Conservation (phyloP, 2,888 invertebrate species). For the Chaitophorus viminalis region DNA sequence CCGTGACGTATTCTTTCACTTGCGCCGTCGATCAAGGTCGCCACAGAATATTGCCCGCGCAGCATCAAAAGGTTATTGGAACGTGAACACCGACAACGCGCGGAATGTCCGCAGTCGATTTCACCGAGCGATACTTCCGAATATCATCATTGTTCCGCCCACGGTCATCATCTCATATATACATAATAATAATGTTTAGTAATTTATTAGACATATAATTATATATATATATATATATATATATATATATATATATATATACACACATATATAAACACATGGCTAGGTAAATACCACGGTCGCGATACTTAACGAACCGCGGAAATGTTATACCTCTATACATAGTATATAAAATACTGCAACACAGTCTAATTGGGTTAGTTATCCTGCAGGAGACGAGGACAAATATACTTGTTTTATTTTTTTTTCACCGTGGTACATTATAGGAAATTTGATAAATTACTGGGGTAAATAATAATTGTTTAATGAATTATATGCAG, state of each 20-base stretch:
- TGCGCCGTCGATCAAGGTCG: conserved; percentile 31
- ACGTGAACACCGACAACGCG: conserved; percentile 28
- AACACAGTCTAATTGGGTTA: conserved; percentile 12
- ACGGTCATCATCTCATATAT: conserved; percentile 33
- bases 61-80: conserved; percentile 42
- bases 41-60: neutral
- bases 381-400: neutral
- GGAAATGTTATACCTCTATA: conserved; percentile 13
- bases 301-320: conserved; percentile 30
- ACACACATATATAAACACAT: neutral
- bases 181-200: too few relatives aligned
- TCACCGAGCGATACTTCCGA: conserved; percentile 33
- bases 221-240: too few relatives aligned
- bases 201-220: too few relatives aligned
- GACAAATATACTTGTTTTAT: neutral
- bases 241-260: too few relatives aligned
- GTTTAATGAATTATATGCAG: neutral
- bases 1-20: conserved; percentile 7
- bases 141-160: conserved; percentile 15
- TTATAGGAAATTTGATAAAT: neutral
- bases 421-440: neutral
- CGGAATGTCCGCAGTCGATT: conserved; percentile 24
- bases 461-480: neutral
- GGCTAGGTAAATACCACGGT: neutral
- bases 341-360: too few relatives aligned